Evolutionary conservation across 2,888 invertebrate species (phyloP).

Genomic region (Atherix ibis): DNA sequence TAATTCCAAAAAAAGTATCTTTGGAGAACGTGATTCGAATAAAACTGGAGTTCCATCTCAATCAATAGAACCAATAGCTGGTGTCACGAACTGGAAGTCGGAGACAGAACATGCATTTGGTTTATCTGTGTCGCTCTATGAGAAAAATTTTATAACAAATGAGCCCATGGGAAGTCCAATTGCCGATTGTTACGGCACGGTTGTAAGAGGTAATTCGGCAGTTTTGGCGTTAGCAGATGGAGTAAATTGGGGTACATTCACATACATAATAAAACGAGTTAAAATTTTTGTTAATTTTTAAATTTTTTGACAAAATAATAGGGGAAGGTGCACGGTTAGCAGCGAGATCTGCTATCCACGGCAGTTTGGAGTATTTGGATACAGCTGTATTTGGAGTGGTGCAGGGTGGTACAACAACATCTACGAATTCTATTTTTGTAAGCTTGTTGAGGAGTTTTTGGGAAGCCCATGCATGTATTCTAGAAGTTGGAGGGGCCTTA

Average conservation of each 20-base stretch:
- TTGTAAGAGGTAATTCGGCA: conserved; percentile 53
- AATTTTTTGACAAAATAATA: too few relatives aligned
- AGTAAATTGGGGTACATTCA: conserved; percentile 65
- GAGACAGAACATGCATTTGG: conserved; percentile 31
- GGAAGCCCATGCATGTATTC: conserved; percentile 68
- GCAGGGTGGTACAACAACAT: conserved; percentile 30
- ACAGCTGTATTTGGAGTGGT: conserved; percentile 44
- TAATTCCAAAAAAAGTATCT: background rate
- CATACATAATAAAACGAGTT: background rate
- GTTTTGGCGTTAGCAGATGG: conserved; percentile 74
- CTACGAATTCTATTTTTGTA: conserved; percentile 58
- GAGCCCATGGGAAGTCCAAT: conserved; percentile 62
- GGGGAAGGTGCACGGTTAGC: conserved; percentile 66
- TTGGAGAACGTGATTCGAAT: background rate
- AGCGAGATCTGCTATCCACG: conserved; percentile 73
- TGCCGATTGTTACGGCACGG: conserved; percentile 73
- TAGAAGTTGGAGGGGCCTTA: conserved; percentile 65
- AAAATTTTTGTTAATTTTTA: too few relatives aligned
- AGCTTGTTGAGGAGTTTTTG: conserved; percentile 64
- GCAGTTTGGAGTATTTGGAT: conserved; percentile 68
- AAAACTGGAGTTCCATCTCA: background rate
- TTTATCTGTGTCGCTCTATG: conserved; percentile 56
- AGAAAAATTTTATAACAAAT: conserved; percentile 62
- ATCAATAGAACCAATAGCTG: conserved; percentile 21
- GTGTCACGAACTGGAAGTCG: conserved; percentile 31